A percentile compares a stretch with the other conserved stretches of the same genome.
Evolutionary conservation across 2,888 invertebrate species (phyloP).

Genomic region (Sialis fuliginosa): DNA sequence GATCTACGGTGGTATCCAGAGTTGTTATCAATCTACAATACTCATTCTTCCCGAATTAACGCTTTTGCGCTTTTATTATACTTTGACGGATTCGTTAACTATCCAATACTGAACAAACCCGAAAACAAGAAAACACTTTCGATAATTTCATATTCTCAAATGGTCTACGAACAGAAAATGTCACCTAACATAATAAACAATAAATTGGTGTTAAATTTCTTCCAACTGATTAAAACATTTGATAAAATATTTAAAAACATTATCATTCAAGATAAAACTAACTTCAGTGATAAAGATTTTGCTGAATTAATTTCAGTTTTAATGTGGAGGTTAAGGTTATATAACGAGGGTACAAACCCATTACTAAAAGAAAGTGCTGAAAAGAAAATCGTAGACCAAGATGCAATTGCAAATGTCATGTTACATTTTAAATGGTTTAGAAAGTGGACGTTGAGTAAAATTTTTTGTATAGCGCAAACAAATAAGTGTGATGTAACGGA

Average conservation of each 20-base stretch:
- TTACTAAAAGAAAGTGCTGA: background rate
- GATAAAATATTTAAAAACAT: conserved; percentile 26
- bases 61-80: too few species aligned
- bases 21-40: too few species aligned
- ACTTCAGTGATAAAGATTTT: conserved; percentile 23
- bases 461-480: conserved; percentile 7
- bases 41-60: too few species aligned
- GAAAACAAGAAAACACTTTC: background rate
- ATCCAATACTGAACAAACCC: background rate
- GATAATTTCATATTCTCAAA: background rate
- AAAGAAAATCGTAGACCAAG: background rate
- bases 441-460: conserved; percentile 35
- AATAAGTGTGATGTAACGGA: background rate
- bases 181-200: conserved; percentile 28
- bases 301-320: conserved; percentile 29
- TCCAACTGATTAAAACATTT: conserved; percentile 27
- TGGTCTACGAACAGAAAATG: conserved; percentile 10
- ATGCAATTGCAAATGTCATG: conserved; percentile 21
- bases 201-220: conserved; percentile 34
- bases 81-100: too few species aligned
- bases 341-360: conserved; percentile 12
- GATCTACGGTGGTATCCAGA: too few species aligned
- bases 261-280: conserved; percentile 18
- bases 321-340: conserved; percentile 35
- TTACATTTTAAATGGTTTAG: conserved; percentile 58